Evolutionary conservation across 1,140 invertebrate genomes (phyloP), one percentile per base, ranked within the genome.

Genomic region (Danaus melanippus): DNA sequence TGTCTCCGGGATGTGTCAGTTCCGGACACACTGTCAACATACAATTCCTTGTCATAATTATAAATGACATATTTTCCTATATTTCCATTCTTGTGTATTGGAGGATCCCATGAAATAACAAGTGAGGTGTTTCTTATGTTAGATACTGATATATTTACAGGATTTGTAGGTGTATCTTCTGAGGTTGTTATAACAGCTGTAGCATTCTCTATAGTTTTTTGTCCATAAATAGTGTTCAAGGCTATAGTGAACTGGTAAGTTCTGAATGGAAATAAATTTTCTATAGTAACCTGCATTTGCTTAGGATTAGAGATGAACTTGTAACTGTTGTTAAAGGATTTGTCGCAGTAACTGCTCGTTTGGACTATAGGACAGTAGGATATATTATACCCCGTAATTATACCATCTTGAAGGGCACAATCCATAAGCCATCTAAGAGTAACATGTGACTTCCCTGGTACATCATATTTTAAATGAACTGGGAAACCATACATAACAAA

Each of bases 221-320:
- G 88, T 1, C 92, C 93, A 66, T 90, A 90, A 59, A 89, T 91
- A 1, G 93, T 96, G 51, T 92, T 89, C 49, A 95, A 91, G 10
- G 92, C 85, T 15, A 96, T 89, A 5, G 89, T 89, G 8, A 97
- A 85, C 69, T 89, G 91, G 73, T 97, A 97, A 0, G 92, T 91
- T 7, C 92, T 94, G 70, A 92, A 96, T 5, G 95, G 94, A 54
- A 90, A 89, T 40, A 97, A 77, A 40, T 85, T 78, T 41, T 83
- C 85, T 41, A 91, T 88, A 9, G 88, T 90, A 0, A 78, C 86
- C 64, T 72, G 48, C 66, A 64, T 79, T 51, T 75, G 67, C 49
- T 74, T 73, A 12, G 79, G 69, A 47, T 84, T 58, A 46, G 54
- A 50, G 45, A 84, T 78, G 60, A 74, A 70, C 39, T 67, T 56